phyloP scores from a whole-genome alignment of 2,888 invertebrate genomes.

The Lissonota sp. region DNA sequence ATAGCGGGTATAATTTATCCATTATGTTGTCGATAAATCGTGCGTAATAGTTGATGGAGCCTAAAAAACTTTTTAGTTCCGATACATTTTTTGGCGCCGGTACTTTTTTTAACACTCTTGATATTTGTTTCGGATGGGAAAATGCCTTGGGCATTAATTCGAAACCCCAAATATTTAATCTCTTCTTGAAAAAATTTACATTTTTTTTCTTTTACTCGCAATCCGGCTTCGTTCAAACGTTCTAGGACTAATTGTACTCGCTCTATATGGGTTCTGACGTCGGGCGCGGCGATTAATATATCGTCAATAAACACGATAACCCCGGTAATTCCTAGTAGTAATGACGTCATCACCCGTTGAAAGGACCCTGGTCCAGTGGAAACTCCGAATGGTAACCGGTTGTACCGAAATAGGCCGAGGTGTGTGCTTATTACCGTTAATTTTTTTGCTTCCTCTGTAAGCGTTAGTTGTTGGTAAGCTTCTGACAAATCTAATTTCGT shows the following conservation, averaged over 20 bases:
- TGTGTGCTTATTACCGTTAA: constrained; percentile 76
- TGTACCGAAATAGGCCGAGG: constrained; percentile 71
- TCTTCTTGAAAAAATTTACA: constrained; percentile 12
- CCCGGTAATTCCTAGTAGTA: constrained; percentile 40
- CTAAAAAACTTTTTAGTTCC: background rate
- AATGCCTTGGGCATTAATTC: constrained; percentile 1
- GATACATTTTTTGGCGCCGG: constrained; percentile 4
- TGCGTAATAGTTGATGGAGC: constrained; percentile 2
- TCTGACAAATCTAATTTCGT: constrained; percentile 78
- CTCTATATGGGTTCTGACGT: constrained; percentile 12
- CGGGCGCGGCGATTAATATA: constrained; percentile 28
- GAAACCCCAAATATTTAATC: constrained; percentile 18
- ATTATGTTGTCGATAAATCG: constrained; percentile 18
- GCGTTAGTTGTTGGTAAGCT: constrained; percentile 76
- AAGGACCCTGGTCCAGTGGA: constrained; percentile 32
- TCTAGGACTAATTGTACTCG: constrained; percentile 21
- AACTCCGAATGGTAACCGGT: constrained; percentile 28
- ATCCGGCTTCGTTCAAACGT: constrained; percentile 22
- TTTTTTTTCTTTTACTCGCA: constrained; percentile 1
- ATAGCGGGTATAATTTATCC: constrained; percentile 5
- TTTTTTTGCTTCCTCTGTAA: constrained; percentile 74
- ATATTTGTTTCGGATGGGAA: background rate
- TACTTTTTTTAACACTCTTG: background rate
- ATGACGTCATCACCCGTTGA: constrained; percentile 5
- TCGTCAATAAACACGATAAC: constrained; percentile 47